A percentile compares a stretch with the other conserved stretches of the same genome.
These are phyloP conservation scores for Zaprionus taronus DNA, from an alignment of 1,140 invertebrate genomes.

Conservation along the genomic window DNA sequence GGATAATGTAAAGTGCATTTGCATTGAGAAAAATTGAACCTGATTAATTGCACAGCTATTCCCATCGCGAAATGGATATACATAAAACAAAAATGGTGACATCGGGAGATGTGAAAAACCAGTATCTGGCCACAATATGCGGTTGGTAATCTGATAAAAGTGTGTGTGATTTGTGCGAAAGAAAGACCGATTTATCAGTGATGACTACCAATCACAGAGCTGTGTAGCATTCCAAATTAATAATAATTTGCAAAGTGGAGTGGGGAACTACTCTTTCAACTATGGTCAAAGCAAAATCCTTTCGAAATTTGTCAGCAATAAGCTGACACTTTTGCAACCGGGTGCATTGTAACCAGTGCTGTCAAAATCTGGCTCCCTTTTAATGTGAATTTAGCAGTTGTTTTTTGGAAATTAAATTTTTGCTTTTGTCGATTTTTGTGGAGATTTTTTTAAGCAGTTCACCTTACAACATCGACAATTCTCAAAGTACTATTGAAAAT, in stretches of 20 bases:
- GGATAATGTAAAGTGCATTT: neutral
- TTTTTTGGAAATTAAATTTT: too few relatives aligned
- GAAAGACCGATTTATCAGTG: neutral
- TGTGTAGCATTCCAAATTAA: neutral
- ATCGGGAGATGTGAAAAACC: conserved; percentile 51
- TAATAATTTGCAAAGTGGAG: neutral
- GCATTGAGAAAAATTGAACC: neutral
- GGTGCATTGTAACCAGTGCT: too few relatives aligned
- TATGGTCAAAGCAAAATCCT: neutral
- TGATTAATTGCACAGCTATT: neutral
- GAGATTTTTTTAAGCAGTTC: too few relatives aligned
- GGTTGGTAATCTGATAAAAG: conserved; percentile 47
- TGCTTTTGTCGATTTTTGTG: too few relatives aligned
- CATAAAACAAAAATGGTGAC: conserved; percentile 37
- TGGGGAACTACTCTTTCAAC: neutral
- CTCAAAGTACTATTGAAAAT: too few relatives aligned
- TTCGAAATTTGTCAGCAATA: neutral
- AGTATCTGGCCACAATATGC: conserved; percentile 63
- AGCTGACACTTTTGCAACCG: neutral
- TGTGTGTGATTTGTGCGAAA: conserved; percentile 15
- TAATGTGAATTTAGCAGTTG: too few relatives aligned
- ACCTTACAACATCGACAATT: too few relatives aligned
- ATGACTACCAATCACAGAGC: neutral
- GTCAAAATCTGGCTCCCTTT: too few relatives aligned
- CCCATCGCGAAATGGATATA: conserved; percentile 9